Conservation (phyloP, 1,140 invertebrate species). For the Hypsibius dujardini region DNA sequence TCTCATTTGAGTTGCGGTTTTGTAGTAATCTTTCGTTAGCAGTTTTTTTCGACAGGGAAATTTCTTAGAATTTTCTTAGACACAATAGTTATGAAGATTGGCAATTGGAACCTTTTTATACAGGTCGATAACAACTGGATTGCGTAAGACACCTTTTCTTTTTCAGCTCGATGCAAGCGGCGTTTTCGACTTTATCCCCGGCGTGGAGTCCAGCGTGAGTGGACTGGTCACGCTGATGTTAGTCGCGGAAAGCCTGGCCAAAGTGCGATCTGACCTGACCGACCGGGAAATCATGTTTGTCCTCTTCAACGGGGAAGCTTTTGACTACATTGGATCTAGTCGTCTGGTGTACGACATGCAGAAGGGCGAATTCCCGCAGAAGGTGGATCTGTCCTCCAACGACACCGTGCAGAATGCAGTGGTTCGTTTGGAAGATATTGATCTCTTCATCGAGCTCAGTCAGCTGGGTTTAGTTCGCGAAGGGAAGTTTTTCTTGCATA, state of each 20-base stretch:
- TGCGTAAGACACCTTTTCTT: not conserved
- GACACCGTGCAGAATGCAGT: constrained; percentile 30
- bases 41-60: too few relatives aligned
- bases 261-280: constrained; percentile 32
- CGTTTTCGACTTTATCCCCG: constrained; percentile 60
- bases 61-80: too few relatives aligned
- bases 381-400: constrained; percentile 26
- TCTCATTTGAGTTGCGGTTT: too few relatives aligned
- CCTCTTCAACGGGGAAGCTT: constrained; percentile 76
- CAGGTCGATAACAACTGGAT: too few relatives aligned
- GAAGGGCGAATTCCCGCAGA: constrained; percentile 45
- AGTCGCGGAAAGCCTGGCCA: constrained; percentile 50
- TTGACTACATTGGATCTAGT: constrained; percentile 85
- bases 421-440: constrained; percentile 48
- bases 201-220: constrained; percentile 57
- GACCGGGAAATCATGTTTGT: constrained; percentile 50
- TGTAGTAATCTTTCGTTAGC: too few relatives aligned
- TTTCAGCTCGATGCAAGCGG: constrained; percentile 58
- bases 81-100: too few relatives aligned
- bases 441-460: constrained; percentile 59
- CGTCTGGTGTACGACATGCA: constrained; percentile 67
- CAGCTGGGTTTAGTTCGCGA: constrained; percentile 40
- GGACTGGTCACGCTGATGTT: constrained; percentile 57
- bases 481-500: not conserved
- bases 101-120: too few relatives aligned